Evolutionary conservation across 1,140 invertebrate species (phyloP).

Genomic region (Papilio polytes): DNA sequence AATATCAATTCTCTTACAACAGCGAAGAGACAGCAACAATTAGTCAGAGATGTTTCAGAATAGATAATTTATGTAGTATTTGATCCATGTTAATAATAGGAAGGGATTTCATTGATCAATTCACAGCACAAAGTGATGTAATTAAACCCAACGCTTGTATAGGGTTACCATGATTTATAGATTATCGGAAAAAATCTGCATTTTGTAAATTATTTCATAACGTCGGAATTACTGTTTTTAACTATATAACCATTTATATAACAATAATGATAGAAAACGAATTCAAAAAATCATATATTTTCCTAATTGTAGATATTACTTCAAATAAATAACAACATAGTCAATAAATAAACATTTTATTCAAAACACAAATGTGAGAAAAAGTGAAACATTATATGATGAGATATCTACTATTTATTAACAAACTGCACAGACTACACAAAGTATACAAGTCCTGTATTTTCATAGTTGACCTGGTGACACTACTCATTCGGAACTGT

Average conservation of each 20-base stretch:
- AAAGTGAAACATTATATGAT: too few relatives aligned
- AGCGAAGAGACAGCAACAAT: background rate
- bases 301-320: too few relatives aligned
- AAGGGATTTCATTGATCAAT: constrained; percentile 31
- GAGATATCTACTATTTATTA: too few relatives aligned
- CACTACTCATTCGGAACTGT: constrained; percentile 46
- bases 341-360: too few relatives aligned
- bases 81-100: constrained; percentile 24
- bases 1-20: background rate
- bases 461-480: background rate
- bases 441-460: background rate
- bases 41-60: background rate
- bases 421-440: too few relatives aligned
- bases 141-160: background rate
- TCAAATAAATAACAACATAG: too few relatives aligned
- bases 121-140: constrained; percentile 16
- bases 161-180: background rate
- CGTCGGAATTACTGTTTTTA: too few relatives aligned
- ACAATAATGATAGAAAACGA: background rate
- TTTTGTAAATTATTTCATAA: too few relatives aligned
- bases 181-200: background rate
- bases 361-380: too few relatives aligned
- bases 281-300: too few relatives aligned
- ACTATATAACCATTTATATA: background rate
- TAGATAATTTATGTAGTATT: constrained; percentile 12